These are phyloP conservation scores for Eulemur mongoz DNA, from an alignment of 2,797 vertebrate species.

Conservation along the genomic window DNA sequence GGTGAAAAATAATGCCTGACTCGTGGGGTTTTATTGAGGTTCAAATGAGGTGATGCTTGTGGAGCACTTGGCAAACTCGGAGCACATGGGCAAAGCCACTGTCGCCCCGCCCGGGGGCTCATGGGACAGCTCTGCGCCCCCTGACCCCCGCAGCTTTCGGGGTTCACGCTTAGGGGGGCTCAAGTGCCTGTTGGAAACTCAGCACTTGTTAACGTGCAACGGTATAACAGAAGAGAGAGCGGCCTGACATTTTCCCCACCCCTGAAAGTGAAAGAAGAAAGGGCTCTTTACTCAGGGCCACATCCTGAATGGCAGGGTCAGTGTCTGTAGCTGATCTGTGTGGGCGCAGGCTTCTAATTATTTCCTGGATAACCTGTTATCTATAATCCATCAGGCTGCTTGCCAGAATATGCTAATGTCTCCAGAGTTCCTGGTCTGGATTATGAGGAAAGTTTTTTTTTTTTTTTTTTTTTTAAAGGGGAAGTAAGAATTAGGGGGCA, in stretches of 20 bases:
- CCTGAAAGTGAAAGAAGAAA: conserved; percentile 62
- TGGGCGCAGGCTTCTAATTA: conserved; percentile 65
- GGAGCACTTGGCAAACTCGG: neutral
- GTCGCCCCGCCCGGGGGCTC: neutral
- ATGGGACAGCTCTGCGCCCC: neutral
- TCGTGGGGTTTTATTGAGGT: neutral
- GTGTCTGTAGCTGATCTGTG: conserved; percentile 51
- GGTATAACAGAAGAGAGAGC: neutral
- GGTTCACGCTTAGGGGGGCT: neutral
- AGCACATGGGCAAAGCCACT: neutral
- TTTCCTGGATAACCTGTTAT: conserved; percentile 78
- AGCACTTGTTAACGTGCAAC: conserved; percentile 39
- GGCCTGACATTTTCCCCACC: conserved; percentile 33
- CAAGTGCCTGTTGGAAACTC: neutral
- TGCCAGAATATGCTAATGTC: conserved; percentile 61
- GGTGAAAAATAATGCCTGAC: neutral
- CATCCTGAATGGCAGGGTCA: conserved; percentile 71
- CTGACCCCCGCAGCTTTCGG: neutral
- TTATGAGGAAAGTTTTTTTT: neutral
- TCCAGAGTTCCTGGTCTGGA: conserved; percentile 48
- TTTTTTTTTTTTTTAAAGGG: conserved; percentile 29
- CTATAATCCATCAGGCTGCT: conserved; percentile 60
- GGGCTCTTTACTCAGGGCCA: conserved; percentile 34
- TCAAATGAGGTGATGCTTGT: neutral
- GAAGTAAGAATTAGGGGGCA: neutral